A percentile compares a stretch with the other conserved stretches of the same genome.
phyloP scores from a whole-genome alignment of 2,113 vertebrate genomes.

The Toxotes chatareus region DNA sequence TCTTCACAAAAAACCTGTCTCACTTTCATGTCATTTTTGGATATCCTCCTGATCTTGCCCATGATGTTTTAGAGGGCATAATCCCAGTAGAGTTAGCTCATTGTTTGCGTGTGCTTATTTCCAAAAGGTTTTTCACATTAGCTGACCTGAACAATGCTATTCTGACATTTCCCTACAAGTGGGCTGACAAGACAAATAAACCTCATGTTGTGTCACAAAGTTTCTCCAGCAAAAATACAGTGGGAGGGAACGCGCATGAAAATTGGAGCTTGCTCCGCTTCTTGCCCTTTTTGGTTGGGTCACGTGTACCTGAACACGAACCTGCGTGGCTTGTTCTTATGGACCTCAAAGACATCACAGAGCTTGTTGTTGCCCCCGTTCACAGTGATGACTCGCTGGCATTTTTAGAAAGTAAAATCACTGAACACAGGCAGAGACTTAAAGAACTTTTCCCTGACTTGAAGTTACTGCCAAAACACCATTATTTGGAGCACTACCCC shows the following conservation, averaged over 20 bases:
- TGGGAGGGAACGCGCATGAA: too few relatives aligned
- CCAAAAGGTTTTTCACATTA: not conserved
- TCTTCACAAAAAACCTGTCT: too few relatives aligned
- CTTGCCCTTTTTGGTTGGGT: slow-evolving; percentile 9
- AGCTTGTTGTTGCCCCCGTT: too few relatives aligned
- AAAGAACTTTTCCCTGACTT: not conserved
- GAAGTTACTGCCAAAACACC: too few relatives aligned
- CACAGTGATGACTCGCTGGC: slow-evolving; percentile 44
- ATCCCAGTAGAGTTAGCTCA: not conserved
- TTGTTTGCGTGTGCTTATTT: not conserved
- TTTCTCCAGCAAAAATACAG: too few relatives aligned
- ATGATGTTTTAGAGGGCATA: too few relatives aligned
- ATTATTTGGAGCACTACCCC: too few relatives aligned
- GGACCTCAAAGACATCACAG: too few relatives aligned
- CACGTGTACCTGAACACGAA: slow-evolving; percentile 18
- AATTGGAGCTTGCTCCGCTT: slow-evolving; percentile 7
- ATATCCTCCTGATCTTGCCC: too few relatives aligned
- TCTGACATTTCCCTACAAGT: not conserved
- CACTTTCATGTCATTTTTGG: too few relatives aligned
- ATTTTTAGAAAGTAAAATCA: slow-evolving; percentile 34
- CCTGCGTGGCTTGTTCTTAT: slow-evolving; percentile 35
- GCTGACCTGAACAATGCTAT: not conserved
- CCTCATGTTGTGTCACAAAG: slow-evolving; percentile 7
- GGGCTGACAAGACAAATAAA: slow-evolving; percentile 12
- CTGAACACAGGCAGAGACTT: slow-evolving; percentile 28